Evolutionary conservation across 2,888 invertebrate species (phyloP).

Genomic region (Papilio elwesi): DNA sequence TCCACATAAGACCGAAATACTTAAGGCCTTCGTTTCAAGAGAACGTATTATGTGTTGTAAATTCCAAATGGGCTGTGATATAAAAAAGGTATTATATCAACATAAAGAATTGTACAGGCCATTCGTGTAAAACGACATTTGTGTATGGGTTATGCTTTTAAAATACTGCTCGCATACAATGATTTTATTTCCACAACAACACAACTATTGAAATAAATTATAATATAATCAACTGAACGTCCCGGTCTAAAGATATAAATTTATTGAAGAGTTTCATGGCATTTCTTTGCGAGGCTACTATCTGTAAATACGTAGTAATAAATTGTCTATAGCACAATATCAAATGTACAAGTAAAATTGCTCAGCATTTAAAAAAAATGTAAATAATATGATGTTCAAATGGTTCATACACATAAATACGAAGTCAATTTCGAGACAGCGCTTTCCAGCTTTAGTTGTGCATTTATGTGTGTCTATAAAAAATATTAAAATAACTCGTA

Average conservation of each 20-base stretch:
- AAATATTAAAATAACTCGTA: slow-evolving; percentile 69
- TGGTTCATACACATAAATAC: slow-evolving; percentile 66
- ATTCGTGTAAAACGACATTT: slow-evolving; percentile 83
- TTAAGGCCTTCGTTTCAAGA: slow-evolving; percentile 78
- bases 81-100: slow-evolving; percentile 85
- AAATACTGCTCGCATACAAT: slow-evolving; percentile 48
- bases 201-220: slow-evolving; percentile 5
- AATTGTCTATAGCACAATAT: slow-evolving; percentile 10
- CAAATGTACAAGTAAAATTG: slow-evolving; percentile 31
- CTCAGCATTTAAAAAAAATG: slow-evolving; percentile 44
- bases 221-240: neutral
- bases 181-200: slow-evolving; percentile 20
- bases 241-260: neutral
- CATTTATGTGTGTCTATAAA: slow-evolving; percentile 69
- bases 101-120: slow-evolving; percentile 88
- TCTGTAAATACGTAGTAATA: slow-evolving; percentile 27
- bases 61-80: slow-evolving; percentile 94
- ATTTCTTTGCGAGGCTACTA: slow-evolving; percentile 17
- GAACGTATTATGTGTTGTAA: slow-evolving; percentile 83
- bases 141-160: slow-evolving; percentile 61
- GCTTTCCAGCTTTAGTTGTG: slow-evolving; percentile 68
- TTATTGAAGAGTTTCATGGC: slow-evolving; percentile 14
- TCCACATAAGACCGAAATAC: slow-evolving; percentile 72
- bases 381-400: slow-evolving; percentile 50
- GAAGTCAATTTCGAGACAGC: slow-evolving; percentile 67